Evolutionary conservation across 2,113 vertebrate species (phyloP).

Genomic region (Gulo gulo): DNA sequence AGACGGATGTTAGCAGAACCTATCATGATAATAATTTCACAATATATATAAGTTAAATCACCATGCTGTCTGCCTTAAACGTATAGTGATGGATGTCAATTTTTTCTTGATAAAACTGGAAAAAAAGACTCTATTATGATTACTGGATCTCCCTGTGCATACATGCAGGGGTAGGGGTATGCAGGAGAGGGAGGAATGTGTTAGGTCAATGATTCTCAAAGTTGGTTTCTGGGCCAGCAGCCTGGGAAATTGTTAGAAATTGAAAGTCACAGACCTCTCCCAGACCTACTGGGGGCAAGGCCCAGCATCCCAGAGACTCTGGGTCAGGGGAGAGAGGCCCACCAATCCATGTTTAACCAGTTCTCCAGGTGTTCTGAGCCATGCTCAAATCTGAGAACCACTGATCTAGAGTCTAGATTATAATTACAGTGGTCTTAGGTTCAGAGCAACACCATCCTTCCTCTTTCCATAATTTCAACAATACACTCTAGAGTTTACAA

Average conservation of each 20-base stretch:
- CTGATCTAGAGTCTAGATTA: background rate
- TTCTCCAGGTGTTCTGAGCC: background rate
- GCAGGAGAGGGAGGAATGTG: background rate
- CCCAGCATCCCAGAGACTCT: background rate
- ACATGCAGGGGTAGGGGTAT: rapidly evolving
- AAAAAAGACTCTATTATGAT: background rate
- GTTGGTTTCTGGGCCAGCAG: background rate
- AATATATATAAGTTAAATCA: background rate
- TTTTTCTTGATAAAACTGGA: background rate
- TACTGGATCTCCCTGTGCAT: background rate
- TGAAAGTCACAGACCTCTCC: background rate
- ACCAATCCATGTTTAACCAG: background rate
- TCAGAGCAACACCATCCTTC: background rate
- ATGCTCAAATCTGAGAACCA: background rate
- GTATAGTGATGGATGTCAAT: background rate
- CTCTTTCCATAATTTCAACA: background rate
- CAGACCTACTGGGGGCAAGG: background rate
- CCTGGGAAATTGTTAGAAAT: background rate
- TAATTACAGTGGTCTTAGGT: background rate
- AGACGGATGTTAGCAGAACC: background rate
- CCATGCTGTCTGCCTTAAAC: background rate
- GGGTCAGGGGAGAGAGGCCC: background rate
- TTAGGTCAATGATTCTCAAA: background rate
- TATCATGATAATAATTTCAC: background rate
- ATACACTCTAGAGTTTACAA: background rate